These are phyloP conservation scores for Falco punctatus DNA, from an alignment of 2,113 vertebrate species.

Conservation along the genomic window DNA sequence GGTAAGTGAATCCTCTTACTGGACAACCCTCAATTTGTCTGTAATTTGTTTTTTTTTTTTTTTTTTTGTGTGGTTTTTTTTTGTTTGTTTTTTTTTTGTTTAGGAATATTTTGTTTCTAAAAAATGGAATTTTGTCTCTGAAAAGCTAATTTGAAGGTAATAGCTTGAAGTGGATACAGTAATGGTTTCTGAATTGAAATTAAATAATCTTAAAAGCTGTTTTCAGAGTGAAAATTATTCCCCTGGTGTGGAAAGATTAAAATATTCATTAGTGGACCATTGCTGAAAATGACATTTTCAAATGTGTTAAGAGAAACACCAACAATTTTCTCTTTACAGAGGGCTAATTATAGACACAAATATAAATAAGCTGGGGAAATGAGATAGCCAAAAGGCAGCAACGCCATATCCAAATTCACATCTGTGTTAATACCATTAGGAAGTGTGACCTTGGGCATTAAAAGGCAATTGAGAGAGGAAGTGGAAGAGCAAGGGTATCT, in stretches of 20 bases:
- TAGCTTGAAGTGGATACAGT: neutral
- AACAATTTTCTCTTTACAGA: neutral
- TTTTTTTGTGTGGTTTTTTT: too few species aligned
- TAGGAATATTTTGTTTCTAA: neutral
- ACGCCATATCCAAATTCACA: neutral
- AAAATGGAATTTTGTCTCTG: neutral
- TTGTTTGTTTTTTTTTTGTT: neutral
- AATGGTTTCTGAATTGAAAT: neutral
- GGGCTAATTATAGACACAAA: neutral
- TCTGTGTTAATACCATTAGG: neutral
- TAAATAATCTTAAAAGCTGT: neutral
- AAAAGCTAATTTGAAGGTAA: neutral
- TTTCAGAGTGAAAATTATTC: neutral
- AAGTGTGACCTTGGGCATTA: neutral
- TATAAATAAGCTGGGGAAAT: neutral
- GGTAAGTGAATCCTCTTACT: neutral
- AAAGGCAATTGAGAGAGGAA: neutral
- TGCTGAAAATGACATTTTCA: neutral
- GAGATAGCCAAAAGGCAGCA: neutral
- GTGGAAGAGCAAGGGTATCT: neutral
- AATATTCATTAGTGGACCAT: neutral
- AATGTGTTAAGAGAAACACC: neutral
- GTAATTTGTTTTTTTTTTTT: neutral
- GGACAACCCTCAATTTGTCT: neutral
- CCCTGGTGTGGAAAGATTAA: neutral